Evolutionary conservation across 1,140 invertebrate species (phyloP), one percentile per base, ranked within the genome.

Genomic region (Zeugodacus cucurbitae): DNA sequence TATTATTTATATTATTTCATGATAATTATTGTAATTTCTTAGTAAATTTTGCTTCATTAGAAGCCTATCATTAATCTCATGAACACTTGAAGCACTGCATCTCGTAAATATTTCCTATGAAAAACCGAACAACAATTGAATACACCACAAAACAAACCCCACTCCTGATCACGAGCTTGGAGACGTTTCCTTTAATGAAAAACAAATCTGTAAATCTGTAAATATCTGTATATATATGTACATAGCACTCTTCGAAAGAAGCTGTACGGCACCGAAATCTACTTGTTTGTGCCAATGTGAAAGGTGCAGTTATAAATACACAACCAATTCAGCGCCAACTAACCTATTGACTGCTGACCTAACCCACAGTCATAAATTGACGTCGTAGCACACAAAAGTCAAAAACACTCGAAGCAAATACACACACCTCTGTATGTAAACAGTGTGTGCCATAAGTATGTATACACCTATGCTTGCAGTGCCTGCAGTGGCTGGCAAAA

Each of bases 281-380:
- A 6, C 7, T 74, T 41, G 32, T 17, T 67, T 41, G 32, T 22
- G 32, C 29, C 22, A 37, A 74, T 34, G 32, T 74, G 34, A 74
- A 41, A 37, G 67, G 67, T 74, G 32, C 67, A 41, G 34, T 32
- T 74, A 37, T 37, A 74, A 74, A 37, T 74, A 10, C 34, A 37
- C 32, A 74, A 32, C 1, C 20, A 74, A 74, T 37, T 74, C 67
- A 37, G 34, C 34, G 67, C 34, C 34, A 74, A 74, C 34, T 74
- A 37, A 74, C 67, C 67, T 74, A 74, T 37, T 74, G 67, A 74
- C 67, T 74, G 67, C 20, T 74, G 67, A 37, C 34, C 34, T 74
- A 37, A 74, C 67, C 34, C 34, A 74, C 67, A 74, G 67, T 74
- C 67, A 74, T 74, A 74, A 74, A 74, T 74, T 37, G 37, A n/a